Evolutionary conservation across 2,888 invertebrate species (phyloP), one percentile per base, ranked within the genome.

Genomic region (Acanthosoma haemorrhoidale): DNA sequence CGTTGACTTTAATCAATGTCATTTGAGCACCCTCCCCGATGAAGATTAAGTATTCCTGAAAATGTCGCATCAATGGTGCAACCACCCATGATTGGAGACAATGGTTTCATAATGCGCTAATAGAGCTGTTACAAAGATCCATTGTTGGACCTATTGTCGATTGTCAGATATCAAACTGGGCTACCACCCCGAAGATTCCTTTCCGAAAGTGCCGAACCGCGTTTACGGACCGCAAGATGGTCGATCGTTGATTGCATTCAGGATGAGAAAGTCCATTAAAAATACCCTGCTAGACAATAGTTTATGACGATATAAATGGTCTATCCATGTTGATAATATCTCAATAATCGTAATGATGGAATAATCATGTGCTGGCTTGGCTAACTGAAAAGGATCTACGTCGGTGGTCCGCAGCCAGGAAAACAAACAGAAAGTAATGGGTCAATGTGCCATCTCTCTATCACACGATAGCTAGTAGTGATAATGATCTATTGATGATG

Each of bases 241-340:
- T n/a, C n/a, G n/a, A n/a, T n/a, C n/a, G n/a, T n/a, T n/a, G 51
- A 51, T 51, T 51, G 51, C 51, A 51, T 51, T 51, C n/a, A 51
- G 13, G 25, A 25, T 25, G 51, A 25, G 51, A 51, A 51, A 51
- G 51, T 25, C 29, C 51, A 51, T 51, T 51, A 25, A 25, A 6
- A n/a, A 25, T n/a, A n/a, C n/a, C 51, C 13, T 25, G 25, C 13
- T 9, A 29, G n/a, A 51, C 51, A 51, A 51, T 51, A 51, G 25
- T 51, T n/a, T 25, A n/a, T 21, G 51, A 51, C 29, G 21, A 25
- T 25, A 25, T 51, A 51, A 51, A 51, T 13, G 51, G n/a, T 6
- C n/a, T 25, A 25, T 51, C 51, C 43, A 9, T n/a, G 4, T 43
- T 21, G 51, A 51, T 51, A n/a, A 25, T 25, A 51, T 51, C 51